Base-by-base conservation (phyloP, 2,888 invertebrate species). In the Drosophila helvetica region DNA sequence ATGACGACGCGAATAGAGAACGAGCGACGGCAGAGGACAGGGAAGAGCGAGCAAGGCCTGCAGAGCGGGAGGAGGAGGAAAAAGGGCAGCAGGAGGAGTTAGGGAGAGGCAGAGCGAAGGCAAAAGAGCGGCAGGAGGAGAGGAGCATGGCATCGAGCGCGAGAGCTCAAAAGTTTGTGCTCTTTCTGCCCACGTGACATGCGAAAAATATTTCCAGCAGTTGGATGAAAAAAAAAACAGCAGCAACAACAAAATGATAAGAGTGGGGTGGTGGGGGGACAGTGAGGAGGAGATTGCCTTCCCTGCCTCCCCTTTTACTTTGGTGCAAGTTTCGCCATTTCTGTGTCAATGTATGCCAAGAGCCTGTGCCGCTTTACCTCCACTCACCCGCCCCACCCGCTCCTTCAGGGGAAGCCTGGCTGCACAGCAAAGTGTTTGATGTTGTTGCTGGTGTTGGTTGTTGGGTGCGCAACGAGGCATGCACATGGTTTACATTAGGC, bases 401-500 rank as follows among this genome's bases (percentile, higher is more conserved):
- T 46, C 56, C 25, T n/a, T 30, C 54, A 74, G 66, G 57, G 57
- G 50, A 74, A 78, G 86, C 88, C 64, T 76, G 71, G 84, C 62
- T 88, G 84, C 84, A 70, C 82, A 78, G 65, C 63, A 68, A 77
- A 88, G 84, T 86, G 81, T 80, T 82, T 71, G 74, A 57, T 71
- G 58, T 74, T 71, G 82, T 57, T 77, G 70, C 66, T 82, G 64
- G 53, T 79, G 53, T 25, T 55, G 76, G 76, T 27, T 53, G 77
- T 56, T 51, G 77, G 57, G 68, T 56, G 84, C 68, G 80, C 85
- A 85, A 78, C 88, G 86, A 89, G 77, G 63, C 89, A 79, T 89
- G 85, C 86, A 89, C 76, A 75, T 65, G 89, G 73, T 75, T 89
- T 82, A 85, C 85, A 85, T 85, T 85, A 85, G 79, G 82, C 85